phyloP scores from a whole-genome alignment of 2,797 vertebrate genomes.

The Babyrousa celebensis region DNA sequence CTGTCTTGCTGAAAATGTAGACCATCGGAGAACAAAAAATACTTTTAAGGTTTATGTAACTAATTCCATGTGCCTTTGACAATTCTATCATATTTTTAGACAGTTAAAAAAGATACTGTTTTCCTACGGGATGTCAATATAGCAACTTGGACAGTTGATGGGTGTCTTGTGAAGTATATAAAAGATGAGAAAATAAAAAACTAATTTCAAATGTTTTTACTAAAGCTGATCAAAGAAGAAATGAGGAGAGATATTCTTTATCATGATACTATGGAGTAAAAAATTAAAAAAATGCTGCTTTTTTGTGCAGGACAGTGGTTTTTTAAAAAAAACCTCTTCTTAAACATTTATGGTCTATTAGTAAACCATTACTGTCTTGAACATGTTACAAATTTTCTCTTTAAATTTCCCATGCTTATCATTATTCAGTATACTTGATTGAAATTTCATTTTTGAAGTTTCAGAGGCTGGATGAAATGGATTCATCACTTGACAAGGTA shows the following conservation, averaged over 20 bases:
- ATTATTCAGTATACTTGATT: neutral
- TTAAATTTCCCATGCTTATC: neutral
- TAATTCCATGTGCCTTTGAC: constrained; percentile 1
- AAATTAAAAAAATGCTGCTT: neutral
- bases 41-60: constrained; percentile 29
- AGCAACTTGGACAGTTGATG: neutral
- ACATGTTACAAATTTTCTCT: neutral
- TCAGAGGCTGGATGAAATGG: neutral
- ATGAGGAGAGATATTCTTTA: neutral
- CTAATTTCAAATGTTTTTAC: neutral
- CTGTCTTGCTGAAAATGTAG: constrained; percentile 28
- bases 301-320: neutral
- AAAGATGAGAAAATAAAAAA: constrained; percentile 1
- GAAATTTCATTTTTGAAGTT: neutral
- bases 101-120: constrained; percentile 6
- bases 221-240: neutral
- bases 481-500: neutral
- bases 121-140: neutral
- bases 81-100: constrained; percentile 57
- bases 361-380: neutral
- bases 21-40: neutral
- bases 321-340: neutral
- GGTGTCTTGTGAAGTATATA: neutral
- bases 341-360: neutral
- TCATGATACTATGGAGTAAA: neutral